These are phyloP conservation scores for Hymenochirus boettgeri DNA, from an alignment of 2,113 vertebrate genomes.

Conservation along the genomic window DNA sequence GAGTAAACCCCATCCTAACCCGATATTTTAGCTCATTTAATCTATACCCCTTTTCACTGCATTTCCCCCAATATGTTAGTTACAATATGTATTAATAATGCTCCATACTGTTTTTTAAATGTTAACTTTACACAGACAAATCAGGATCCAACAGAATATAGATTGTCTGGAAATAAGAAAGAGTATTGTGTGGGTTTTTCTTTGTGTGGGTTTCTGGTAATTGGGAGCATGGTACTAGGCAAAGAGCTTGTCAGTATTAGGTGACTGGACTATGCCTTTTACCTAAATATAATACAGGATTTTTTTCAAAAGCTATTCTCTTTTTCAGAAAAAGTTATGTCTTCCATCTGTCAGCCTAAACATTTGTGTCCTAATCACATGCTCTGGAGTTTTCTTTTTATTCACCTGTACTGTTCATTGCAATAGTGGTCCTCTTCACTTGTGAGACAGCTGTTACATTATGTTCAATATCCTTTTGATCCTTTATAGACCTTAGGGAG, in stretches of 20 bases:
- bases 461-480: slow-evolving; percentile 62
- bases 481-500: slow-evolving; percentile 55
- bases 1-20: no score
- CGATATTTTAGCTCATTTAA: no score
- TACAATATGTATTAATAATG: no score
- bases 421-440: slow-evolving; percentile 46
- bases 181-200: background rate
- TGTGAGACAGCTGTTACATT: slow-evolving; percentile 55
- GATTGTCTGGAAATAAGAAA: background rate
- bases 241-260: slow-evolving; percentile 8
- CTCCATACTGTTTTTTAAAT: no score
- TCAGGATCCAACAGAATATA: background rate
- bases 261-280: slow-evolving; percentile 19
- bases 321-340: slow-evolving; percentile 28
- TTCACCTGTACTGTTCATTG: slow-evolving; percentile 40
- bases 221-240: background rate
- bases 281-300: background rate
- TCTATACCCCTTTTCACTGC: no score
- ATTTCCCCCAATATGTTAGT: no score
- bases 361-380: slow-evolving; percentile 46
- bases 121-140: no score
- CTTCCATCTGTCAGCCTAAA: slow-evolving; percentile 41
- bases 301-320: slow-evolving; percentile 40
- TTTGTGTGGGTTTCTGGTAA: background rate
- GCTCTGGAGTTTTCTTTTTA: slow-evolving; percentile 38